Conservation (phyloP, 2,888 invertebrate genomes). For the Scrobipalpa costella region DNA sequence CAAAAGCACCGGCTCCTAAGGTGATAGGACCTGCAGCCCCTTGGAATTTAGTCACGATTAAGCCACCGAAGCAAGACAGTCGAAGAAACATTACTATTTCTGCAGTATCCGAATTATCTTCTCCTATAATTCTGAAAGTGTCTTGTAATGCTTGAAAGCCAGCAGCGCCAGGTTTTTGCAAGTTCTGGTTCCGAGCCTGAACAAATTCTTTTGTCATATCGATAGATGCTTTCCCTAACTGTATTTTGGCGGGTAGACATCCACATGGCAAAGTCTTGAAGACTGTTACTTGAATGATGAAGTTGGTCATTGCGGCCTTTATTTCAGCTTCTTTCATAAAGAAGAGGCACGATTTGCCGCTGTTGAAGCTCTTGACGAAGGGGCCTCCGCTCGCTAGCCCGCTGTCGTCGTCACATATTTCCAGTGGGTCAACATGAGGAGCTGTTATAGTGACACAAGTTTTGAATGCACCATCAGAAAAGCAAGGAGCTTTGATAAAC, state of each 20-base stretch:
- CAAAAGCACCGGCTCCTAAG: conserved; percentile 47
- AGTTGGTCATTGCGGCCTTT: conserved; percentile 72
- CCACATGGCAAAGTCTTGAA: conserved; percentile 83
- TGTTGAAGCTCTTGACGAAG: conserved; percentile 77
- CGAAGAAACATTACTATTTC: conserved; percentile 82
- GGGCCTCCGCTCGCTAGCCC: conserved; percentile 61
- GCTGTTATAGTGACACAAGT: conserved; percentile 84
- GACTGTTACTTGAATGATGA: conserved; percentile 80
- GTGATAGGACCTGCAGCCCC: conserved; percentile 57
- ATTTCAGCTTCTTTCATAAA: conserved; percentile 81
- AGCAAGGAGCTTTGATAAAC: conserved; percentile 67
- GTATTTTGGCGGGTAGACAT: conserved; percentile 82
- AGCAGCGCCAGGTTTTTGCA: conserved; percentile 69
- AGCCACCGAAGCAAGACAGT: conserved; percentile 84
- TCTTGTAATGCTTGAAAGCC: conserved; percentile 83
- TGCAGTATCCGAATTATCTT: conserved; percentile 77
- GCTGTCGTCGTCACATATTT: conserved; percentile 83
- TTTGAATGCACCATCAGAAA: conserved; percentile 72
- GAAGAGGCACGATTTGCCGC: conserved; percentile 86
- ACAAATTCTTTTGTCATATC: conserved; percentile 83
- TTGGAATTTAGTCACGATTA: conserved; percentile 85
- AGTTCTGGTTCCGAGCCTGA: conserved; percentile 74
- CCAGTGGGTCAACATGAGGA: conserved; percentile 79
- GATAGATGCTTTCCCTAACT: conserved; percentile 81
- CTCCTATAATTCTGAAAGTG: conserved; percentile 77